Evolutionary conservation across 2,113 vertebrate species (phyloP).

Genomic region (Asarcornis scutulata): DNA sequence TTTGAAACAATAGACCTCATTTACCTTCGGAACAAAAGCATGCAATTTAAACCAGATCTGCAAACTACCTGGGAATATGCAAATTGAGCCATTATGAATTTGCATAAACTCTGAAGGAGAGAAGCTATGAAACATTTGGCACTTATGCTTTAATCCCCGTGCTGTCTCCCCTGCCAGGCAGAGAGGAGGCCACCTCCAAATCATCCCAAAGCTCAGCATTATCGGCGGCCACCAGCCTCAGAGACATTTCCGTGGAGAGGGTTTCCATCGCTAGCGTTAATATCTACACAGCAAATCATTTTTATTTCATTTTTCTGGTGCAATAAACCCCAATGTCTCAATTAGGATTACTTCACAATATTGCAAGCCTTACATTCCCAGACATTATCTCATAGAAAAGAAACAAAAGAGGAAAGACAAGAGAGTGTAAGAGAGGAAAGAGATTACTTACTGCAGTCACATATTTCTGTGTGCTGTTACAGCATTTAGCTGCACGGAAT

Average conservation of each 20-base stretch:
- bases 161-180: not conserved
- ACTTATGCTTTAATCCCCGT: not conserved
- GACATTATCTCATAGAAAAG: conserved; percentile 57
- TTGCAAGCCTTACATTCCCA: not conserved
- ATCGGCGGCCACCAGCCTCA: not conserved
- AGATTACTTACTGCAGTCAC: not conserved
- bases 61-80: conserved; percentile 1
- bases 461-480: conserved; percentile 2
- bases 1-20: not conserved
- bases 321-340: conserved; percentile 25
- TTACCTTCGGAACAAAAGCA: not conserved
- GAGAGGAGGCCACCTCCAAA: not conserved
- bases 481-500: not conserved
- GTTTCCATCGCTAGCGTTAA: conserved; percentile 20
- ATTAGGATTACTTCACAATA: conserved; percentile 13
- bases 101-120: conserved; percentile 37
- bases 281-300: conserved; percentile 19
- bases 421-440: not conserved
- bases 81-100: conserved; percentile 11
- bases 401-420: conserved; percentile 30
- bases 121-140: not conserved
- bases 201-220: not conserved
- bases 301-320: conserved; percentile 45
- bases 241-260: not conserved
- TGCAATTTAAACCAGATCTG: not conserved